Conservation (phyloP, 2,797 vertebrate species). For the Melopsittacus undulatus region DNA sequence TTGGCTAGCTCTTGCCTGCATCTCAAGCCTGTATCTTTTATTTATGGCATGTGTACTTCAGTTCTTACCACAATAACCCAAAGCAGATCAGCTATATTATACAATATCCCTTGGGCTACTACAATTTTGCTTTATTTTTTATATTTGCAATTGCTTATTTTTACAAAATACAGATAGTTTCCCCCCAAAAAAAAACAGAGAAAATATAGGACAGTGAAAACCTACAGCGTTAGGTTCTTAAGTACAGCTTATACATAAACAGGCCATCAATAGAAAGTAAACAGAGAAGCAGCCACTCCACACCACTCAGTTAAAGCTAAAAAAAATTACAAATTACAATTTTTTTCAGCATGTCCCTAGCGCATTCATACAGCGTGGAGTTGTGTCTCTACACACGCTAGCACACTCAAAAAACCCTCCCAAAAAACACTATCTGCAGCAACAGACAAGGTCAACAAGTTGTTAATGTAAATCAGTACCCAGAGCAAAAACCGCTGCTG, state of each 20-base stretch:
- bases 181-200: not conserved
- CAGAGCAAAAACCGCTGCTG: not conserved
- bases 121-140: not conserved
- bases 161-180: not conserved
- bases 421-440: not conserved
- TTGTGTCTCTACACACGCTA: rapidly evolving
- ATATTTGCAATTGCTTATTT: not conserved
- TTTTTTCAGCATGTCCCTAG: not conserved
- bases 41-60: not conserved
- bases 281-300: not conserved
- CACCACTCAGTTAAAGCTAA: not conserved
- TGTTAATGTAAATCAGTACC: not conserved
- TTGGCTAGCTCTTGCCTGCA: not conserved
- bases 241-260: not conserved
- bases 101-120: not conserved
- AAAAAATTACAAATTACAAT: not conserved
- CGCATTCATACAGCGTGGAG: not conserved
- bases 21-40: not conserved
- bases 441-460: conserved; percentile 25
- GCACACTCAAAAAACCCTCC: not conserved
- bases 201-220: not conserved
- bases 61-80: not conserved
- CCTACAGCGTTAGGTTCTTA: not conserved
- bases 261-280: not conserved
- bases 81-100: conserved; percentile 16